A percentile compares a stretch with the other conserved stretches of the same genome.
phyloP scores from a whole-genome alignment of 1,140 invertebrate genomes.

The roundworm (Caenorhabditis elegans) region WBcel235 BX284602.5:3510501-3511000 shows the following conservation, averaged over 20 bases:
- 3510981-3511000: not conserved
- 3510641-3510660: not conserved
- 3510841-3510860: too few species aligned
- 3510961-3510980: not conserved
- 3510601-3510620: not conserved
- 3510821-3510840: too few species aligned
- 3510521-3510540: too few species aligned
- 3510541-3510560: too few species aligned
- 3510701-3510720: too few species aligned
- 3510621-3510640: not conserved
- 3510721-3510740: too few species aligned
- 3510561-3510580: not conserved
- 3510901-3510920: not conserved
- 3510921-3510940: not conserved
- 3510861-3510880: not conserved
- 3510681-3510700: too few species aligned
- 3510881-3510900: not conserved
- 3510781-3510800: too few species aligned
- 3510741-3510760: too few species aligned
- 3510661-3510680: slow-evolving; percentile 1
- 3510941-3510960: not conserved
- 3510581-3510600: not conserved
- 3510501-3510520: too few species aligned
- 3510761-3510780: too few species aligned
- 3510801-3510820: too few species aligned